Evolutionary conservation across 2,888 invertebrate species (phyloP).

Genomic region (Acleris cristana): DNA sequence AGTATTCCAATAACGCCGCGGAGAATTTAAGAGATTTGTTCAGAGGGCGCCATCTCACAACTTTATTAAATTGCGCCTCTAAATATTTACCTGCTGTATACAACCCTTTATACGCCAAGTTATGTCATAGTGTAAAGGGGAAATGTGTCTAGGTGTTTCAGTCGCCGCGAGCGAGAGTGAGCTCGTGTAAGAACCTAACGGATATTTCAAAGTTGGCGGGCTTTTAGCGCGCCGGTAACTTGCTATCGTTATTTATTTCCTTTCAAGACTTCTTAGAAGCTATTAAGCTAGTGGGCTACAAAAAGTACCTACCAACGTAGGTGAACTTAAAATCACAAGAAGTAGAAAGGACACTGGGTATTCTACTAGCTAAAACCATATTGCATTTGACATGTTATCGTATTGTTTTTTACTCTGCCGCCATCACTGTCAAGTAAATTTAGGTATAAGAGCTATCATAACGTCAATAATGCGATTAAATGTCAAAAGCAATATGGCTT

Average conservation of each 20-base stretch:
- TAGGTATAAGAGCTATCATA: too few relatives aligned
- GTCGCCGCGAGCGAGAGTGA: conserved; percentile 27
- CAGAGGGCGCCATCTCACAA: conserved; percentile 34
- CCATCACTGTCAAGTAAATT: too few relatives aligned
- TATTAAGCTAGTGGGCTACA: conserved; percentile 29
- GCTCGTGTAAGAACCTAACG: conserved; percentile 39
- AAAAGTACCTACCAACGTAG: conserved; percentile 17
- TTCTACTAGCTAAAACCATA: too few relatives aligned
- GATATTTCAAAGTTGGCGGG: conserved; percentile 47
- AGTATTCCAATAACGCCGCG: conserved; percentile 46
- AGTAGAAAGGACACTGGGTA: background rate
- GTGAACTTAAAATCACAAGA: conserved; percentile 9
- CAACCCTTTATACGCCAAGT: background rate
- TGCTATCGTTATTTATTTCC: conserved; percentile 49
- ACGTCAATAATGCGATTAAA: too few relatives aligned
- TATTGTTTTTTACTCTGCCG: too few relatives aligned
- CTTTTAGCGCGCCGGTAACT: conserved; percentile 43
- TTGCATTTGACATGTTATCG: too few relatives aligned
- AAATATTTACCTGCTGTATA: conserved; percentile 17
- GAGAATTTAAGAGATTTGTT: conserved; percentile 46
- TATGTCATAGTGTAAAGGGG: conserved; percentile 1
- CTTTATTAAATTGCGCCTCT: conserved; percentile 28
- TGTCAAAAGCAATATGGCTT: too few relatives aligned
- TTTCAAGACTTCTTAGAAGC: conserved; percentile 41
- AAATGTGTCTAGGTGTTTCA: conserved; percentile 35